Base-by-base conservation (phyloP, 2,113 vertebrate genomes). In the Scomber colias region DNA sequence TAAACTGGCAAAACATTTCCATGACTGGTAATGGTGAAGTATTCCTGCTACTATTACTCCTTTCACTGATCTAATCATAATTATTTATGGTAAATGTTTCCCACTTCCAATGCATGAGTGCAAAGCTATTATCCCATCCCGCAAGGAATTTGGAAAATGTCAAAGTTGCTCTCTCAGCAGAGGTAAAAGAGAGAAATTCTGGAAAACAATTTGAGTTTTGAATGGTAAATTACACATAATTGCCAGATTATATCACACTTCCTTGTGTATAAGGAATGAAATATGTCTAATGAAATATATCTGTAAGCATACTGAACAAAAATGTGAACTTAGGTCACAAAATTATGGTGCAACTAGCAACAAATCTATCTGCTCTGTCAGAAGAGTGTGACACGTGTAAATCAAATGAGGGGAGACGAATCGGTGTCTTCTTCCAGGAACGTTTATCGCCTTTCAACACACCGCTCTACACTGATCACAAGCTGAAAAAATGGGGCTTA, bases 161-260 rank as follows among this genome's bases (percentile, higher is more conserved):
- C 57, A 61, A 71, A 60, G 53, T 9, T 77, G 64, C 31, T 70
- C 21, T 62, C 31, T 56, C 11, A 65, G 49, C 59, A 27, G 53
- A 40, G 24, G 44, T 55, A 19, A 82, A 44, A 62, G 3, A 21
- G 21, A 21, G 11, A 68, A 63, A 49, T 17, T 60, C 62, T 54
- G 10, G 72, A 60, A 59, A 57, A 60, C 40, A 31, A 80, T 53
- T 56, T 55, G 59, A 70, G 45, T 48, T 54, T 16, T 59, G 53
- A 80, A 57, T 8, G 35, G 6, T 55, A 78, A 63, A 68, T 77
- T 35, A 82, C 60, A 81, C 59, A 69, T 30, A 79, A 76, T 45
- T 8, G 31, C 21, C 12, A 57, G 13, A 75, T 71, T 51, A 57
- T 62, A 51, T 71, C 13, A 45, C 55, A 50, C 9, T 40, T 8